These are phyloP conservation scores for Orthonychiurus folsomi DNA, from an alignment of 2,888 invertebrate genomes.

Conservation along the genomic window DNA sequence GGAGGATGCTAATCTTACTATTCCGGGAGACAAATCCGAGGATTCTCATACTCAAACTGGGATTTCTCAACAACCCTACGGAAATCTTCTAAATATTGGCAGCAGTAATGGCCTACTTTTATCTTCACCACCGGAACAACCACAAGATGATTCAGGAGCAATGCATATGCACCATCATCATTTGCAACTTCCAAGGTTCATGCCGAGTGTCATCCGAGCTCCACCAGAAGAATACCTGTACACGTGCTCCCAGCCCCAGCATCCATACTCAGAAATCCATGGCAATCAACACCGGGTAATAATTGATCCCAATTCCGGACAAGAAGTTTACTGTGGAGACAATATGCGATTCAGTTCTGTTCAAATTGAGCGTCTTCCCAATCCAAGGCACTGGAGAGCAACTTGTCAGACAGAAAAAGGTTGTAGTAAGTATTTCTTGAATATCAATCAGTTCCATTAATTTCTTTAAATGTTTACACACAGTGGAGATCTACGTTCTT, in stretches of 20 bases:
- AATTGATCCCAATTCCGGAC: slow-evolving; percentile 9
- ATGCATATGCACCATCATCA: not conserved
- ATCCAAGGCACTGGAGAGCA: slow-evolving; percentile 31
- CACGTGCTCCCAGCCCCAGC: slow-evolving; percentile 10
- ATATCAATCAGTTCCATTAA: not conserved
- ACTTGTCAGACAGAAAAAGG: slow-evolving; percentile 31
- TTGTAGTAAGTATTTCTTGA: slow-evolving; percentile 13
- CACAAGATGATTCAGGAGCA: not conserved
- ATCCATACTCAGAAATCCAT: slow-evolving; percentile 7
- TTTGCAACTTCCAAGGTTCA: slow-evolving; percentile 1
- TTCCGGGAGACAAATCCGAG: not conserved
- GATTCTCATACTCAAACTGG: too few species aligned
- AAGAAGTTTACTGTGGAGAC: slow-evolving; percentile 12
- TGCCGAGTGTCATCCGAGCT: slow-evolving; percentile 11
- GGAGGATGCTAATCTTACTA: not conserved
- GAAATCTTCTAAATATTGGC: not conserved
- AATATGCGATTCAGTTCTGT: slow-evolving; percentile 23
- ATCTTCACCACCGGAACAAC: not conserved
- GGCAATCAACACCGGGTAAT: slow-evolving; percentile 10
- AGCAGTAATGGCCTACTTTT: not conserved
- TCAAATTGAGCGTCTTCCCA: slow-evolving; percentile 33
- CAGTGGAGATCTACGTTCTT: too few species aligned
- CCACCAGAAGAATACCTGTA: slow-evolving; percentile 19
- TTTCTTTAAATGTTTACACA: too few species aligned
- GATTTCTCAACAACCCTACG: too few species aligned